phyloP scores from a whole-genome alignment of 35 echinoderm and acorn worm species.

The Diadema setosum region DNA sequence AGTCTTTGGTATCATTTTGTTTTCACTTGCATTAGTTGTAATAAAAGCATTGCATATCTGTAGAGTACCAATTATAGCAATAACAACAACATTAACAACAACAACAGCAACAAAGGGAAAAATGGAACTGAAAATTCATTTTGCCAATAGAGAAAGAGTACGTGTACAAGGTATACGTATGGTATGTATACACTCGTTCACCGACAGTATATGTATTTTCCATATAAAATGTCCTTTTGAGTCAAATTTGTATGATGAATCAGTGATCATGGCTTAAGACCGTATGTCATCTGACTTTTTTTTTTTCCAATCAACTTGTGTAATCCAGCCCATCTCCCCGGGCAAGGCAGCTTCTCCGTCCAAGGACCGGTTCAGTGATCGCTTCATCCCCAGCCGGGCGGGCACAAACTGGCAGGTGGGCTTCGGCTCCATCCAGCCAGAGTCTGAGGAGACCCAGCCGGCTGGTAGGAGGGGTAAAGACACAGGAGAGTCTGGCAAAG shows the following conservation, averaged over 20 bases:
- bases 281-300: neutral
- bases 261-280: neutral
- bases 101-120: too few species aligned
- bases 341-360: conserved; percentile 88
- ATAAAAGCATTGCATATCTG: too few species aligned
- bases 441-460: conserved; percentile 32
- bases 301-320: too few species aligned
- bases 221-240: neutral
- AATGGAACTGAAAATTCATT: neutral
- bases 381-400: conserved; percentile 92
- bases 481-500: conserved; percentile 70
- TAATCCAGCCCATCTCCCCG: conserved; percentile 58
- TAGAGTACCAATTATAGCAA: too few species aligned
- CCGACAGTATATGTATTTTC: neutral
- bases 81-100: too few species aligned
- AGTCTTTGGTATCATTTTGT: too few species aligned
- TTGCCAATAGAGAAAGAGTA: neutral
- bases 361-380: conserved; percentile 85
- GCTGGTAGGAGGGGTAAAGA: conserved; percentile 69
- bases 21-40: too few species aligned
- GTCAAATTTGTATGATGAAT: neutral
- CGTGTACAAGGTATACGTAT: neutral
- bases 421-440: conserved; percentile 76
- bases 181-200: neutral
- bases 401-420: conserved; percentile 86